These are phyloP conservation scores for Labeo calbasu DNA, from an alignment of 2,797 vertebrate species.

Conservation along the genomic window DNA sequence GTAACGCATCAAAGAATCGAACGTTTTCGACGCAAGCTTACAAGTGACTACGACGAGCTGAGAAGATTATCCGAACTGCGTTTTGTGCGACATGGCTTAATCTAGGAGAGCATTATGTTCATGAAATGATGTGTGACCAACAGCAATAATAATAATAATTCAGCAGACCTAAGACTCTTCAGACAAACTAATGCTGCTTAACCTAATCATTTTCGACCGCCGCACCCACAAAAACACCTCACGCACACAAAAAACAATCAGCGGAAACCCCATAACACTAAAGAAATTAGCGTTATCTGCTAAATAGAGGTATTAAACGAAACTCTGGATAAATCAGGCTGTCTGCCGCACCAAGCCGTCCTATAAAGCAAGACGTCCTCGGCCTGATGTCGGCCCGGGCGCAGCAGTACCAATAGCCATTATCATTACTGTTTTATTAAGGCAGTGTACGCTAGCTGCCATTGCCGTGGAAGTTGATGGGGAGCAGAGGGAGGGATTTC, in stretches of 20 bases:
- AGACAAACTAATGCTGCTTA: slow-evolving; percentile 44
- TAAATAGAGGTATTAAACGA: slow-evolving; percentile 58
- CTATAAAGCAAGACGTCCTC: slow-evolving; percentile 13
- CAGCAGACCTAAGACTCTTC: slow-evolving; percentile 40
- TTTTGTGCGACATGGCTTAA: slow-evolving; percentile 35
- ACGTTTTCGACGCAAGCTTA: background rate
- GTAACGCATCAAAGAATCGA: slow-evolving; percentile 29
- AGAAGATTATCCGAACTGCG: slow-evolving; percentile 40
- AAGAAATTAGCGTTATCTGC: slow-evolving; percentile 52
- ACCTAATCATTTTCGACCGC: slow-evolving; percentile 45
- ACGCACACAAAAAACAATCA: slow-evolving; percentile 34
- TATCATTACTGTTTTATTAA: slow-evolving; percentile 81
- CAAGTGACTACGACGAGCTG: slow-evolving; percentile 3
- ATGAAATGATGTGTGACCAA: slow-evolving; percentile 43
- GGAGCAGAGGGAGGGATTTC: slow-evolving; percentile 64
- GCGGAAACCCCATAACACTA: slow-evolving; percentile 27
- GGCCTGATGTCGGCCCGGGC: slow-evolving; percentile 60
- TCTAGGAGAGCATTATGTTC: slow-evolving; percentile 41
- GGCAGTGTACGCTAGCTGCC: slow-evolving; percentile 72
- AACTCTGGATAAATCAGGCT: slow-evolving; percentile 55
- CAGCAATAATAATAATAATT: slow-evolving; percentile 46
- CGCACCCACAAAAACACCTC: slow-evolving; percentile 19
- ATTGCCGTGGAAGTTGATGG: slow-evolving; percentile 67
- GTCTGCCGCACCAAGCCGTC: slow-evolving; percentile 27
- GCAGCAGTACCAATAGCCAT: slow-evolving; percentile 72